Percentiles rank a stretch among this genome's conserved stretches.
phyloP scores from a whole-genome alignment of 2,888 invertebrate genomes.

The Dynastes grantii region DNA sequence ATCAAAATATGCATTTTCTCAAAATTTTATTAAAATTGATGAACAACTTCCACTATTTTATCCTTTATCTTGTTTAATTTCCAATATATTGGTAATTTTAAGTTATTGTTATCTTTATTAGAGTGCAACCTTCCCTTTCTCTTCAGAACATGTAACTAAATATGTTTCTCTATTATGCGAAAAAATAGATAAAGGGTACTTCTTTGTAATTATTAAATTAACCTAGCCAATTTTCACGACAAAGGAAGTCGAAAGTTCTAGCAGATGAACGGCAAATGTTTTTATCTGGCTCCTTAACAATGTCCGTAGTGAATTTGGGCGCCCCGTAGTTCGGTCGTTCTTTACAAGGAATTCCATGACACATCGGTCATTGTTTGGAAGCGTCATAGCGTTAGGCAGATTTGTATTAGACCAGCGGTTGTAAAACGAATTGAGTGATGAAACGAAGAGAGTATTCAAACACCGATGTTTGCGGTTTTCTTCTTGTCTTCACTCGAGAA shows the following conservation, averaged over 20 bases:
- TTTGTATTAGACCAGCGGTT: slow-evolving; percentile 47
- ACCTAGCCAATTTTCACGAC: slow-evolving; percentile 24
- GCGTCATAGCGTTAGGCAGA: slow-evolving; percentile 54
- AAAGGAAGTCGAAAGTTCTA: not conserved
- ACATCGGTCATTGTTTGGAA: slow-evolving; percentile 56
- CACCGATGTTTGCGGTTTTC: not conserved
- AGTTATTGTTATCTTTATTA: no score
- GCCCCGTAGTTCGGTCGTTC: slow-evolving; percentile 53
- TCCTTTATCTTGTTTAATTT: no score
- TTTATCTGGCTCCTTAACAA: slow-evolving; percentile 30
- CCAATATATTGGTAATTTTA: no score
- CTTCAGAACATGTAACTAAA: slow-evolving; percentile 28
- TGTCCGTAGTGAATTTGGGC: slow-evolving; percentile 56
- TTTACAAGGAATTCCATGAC: slow-evolving; percentile 58
- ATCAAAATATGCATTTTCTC: no score
- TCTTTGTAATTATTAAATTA: slow-evolving; percentile 42
- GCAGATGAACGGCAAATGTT: slow-evolving; percentile 29
- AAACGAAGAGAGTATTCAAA: slow-evolving; percentile 20
- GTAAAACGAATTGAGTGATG: slow-evolving; percentile 46
- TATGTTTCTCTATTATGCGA: slow-evolving; percentile 6
- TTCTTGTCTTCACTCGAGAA: not conserved
- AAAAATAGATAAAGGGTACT: not conserved
- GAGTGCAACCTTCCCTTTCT: no score
- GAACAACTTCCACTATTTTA: no score
- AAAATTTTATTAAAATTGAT: no score